Evolutionary conservation across 2,888 invertebrate species (phyloP).

Genomic region (Cyrtodaria siliqua): DNA sequence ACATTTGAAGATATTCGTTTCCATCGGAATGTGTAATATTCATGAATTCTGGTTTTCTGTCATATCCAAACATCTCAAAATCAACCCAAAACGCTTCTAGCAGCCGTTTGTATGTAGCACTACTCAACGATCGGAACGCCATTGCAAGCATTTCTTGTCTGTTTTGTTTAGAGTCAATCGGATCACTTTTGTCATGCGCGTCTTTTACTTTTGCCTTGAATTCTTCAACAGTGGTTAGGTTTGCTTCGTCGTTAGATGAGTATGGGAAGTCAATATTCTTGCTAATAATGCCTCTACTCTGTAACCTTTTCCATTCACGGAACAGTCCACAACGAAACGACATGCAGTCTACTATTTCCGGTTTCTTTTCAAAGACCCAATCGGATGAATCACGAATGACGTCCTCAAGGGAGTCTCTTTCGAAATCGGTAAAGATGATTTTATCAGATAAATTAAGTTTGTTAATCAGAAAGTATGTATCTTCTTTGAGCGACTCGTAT

Average conservation of each 20-base stretch:
- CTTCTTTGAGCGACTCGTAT: constrained; percentile 65
- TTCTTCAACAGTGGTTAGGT: constrained; percentile 28
- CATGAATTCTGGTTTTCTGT: constrained; percentile 26
- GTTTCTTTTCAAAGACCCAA: constrained; percentile 32
- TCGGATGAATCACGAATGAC: constrained; percentile 24
- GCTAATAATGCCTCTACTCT: constrained; percentile 64
- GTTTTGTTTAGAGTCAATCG: constrained; percentile 27
- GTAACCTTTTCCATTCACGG: constrained; percentile 59
- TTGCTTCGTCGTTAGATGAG: constrained; percentile 17
- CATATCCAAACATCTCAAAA: constrained; percentile 64
- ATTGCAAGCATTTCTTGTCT: constrained; percentile 50
- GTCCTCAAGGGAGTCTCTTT: constrained; percentile 22
- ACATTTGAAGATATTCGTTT: no score
- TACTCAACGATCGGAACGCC: constrained; percentile 48
- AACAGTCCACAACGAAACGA: constrained; percentile 50
- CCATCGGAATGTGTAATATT: no score
- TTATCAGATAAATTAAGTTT: constrained; percentile 29
- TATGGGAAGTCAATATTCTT: constrained; percentile 53
- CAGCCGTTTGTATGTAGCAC: constrained; percentile 23
- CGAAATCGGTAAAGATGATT: no score
- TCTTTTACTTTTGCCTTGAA: constrained; percentile 28
- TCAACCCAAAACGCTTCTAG: constrained; percentile 49
- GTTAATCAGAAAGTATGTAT: constrained; percentile 54
- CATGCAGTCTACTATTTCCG: constrained; percentile 40
- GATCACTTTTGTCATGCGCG: constrained; percentile 24